Evolutionary conservation across 2,797 vertebrate species (phyloP).

Genomic region (Channallabes apus): DNA sequence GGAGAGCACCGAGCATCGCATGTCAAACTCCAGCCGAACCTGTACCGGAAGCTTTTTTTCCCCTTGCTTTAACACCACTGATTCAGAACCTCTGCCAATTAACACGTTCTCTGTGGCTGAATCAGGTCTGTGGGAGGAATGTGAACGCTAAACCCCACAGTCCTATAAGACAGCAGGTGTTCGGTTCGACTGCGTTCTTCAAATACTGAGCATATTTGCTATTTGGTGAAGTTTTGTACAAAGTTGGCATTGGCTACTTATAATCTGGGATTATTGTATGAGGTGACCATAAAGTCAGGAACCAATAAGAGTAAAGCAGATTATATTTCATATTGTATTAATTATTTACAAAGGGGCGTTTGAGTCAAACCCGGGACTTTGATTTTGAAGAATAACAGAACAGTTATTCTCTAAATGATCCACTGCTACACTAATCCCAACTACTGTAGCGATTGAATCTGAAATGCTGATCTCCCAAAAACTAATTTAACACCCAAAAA

Average conservation of each 20-base stretch:
- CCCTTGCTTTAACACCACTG: constrained; percentile 25
- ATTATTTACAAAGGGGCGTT: background rate
- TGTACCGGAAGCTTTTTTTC: background rate
- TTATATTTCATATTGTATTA: background rate
- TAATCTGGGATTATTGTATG: background rate
- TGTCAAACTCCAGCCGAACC: constrained; percentile 2
- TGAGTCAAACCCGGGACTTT: too few relatives aligned
- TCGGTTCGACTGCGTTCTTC: background rate
- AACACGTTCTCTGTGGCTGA: constrained; percentile 12
- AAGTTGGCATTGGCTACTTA: background rate
- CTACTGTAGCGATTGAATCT: too few relatives aligned
- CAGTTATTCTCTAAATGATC: too few relatives aligned
- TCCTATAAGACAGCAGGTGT: background rate
- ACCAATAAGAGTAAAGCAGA: background rate
- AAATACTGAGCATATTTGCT: too few relatives aligned
- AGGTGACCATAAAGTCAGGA: background rate
- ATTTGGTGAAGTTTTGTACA: too few relatives aligned
- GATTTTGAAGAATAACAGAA: too few relatives aligned
- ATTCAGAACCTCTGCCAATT: constrained; percentile 21
- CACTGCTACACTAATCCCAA: too few relatives aligned
- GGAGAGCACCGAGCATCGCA: background rate
- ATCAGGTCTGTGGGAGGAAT: background rate
- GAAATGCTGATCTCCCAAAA: too few relatives aligned
- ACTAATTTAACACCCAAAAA: too few relatives aligned
- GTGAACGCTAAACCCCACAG: background rate